Percentiles rank a stretch among this genome's conserved stretches.
Evolutionary conservation across 2,888 invertebrate genomes (phyloP).

Genomic region (Drosophila testacea): DNA sequence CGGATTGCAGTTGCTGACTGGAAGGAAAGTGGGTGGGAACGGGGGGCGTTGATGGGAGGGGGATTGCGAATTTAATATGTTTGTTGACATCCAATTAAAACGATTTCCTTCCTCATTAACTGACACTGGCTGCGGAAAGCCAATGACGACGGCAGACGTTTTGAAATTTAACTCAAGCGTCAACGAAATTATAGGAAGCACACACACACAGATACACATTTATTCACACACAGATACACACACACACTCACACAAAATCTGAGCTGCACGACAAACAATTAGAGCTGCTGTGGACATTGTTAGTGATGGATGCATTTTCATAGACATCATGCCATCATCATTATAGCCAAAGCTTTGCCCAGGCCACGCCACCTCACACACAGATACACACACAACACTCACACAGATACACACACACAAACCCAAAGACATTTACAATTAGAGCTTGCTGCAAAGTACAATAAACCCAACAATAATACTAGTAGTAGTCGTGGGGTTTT

Average conservation of each 20-base stretch:
- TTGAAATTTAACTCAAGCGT: conserved; percentile 77
- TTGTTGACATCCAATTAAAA: conserved; percentile 81
- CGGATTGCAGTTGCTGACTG: conserved; percentile 18
- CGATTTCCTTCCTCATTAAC: conserved; percentile 81
- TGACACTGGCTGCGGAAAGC: conserved; percentile 40
- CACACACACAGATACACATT: conserved; percentile 2
- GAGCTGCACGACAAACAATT: conserved; percentile 71
- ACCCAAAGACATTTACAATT: conserved; percentile 49
- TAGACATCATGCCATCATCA: conserved; percentile 71
- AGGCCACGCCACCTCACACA: conserved; percentile 34
- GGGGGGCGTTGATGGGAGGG: neutral
- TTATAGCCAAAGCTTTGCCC: conserved; percentile 26
- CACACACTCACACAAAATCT: conserved; percentile 30
- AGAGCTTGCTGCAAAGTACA: conserved; percentile 59
- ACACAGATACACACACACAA: conserved; percentile 17
- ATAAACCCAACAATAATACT: conserved; percentile 61
- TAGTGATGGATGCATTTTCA: conserved; percentile 72
- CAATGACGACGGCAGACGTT: conserved; percentile 34
- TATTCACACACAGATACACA: neutral
- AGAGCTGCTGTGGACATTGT: conserved; percentile 70
- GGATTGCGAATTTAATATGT: conserved; percentile 64
- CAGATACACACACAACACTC: conserved; percentile 29
- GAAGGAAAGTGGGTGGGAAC: neutral
- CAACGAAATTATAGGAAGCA: conserved; percentile 63
- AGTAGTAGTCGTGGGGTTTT: conserved; percentile 62